Conservation (phyloP, 30 jellyfish, hydroid and myxozoan species). For the Hydractinia echinata region DNA sequence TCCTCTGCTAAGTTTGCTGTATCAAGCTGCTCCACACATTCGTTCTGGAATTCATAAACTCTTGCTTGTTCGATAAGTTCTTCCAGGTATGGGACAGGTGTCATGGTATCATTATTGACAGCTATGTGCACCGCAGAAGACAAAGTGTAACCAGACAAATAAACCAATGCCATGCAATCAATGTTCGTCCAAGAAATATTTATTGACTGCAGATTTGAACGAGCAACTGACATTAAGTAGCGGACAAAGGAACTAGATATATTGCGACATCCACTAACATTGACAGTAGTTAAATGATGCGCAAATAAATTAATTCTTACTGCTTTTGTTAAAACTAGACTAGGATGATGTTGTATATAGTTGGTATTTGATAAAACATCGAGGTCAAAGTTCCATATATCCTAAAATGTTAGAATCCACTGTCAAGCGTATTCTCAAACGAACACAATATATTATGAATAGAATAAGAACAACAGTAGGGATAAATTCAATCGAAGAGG, state of each 20-base stretch:
- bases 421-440: too few relatives aligned
- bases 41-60: background rate
- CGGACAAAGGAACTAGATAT: constrained; percentile 53
- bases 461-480: background rate
- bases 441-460: background rate
- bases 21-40: background rate
- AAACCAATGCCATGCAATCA: constrained; percentile 69
- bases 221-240: constrained; percentile 36
- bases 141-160: constrained; percentile 58
- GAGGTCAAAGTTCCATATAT: too few relatives aligned
- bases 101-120: background rate
- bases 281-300: constrained; percentile 20
- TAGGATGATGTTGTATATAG: background rate
- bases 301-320: background rate
- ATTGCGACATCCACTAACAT: constrained; percentile 60
- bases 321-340: too few relatives aligned
- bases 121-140: constrained; percentile 63
- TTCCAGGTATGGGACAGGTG: background rate
- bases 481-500: background rate
- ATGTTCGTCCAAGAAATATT: constrained; percentile 68
- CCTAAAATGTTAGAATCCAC: too few relatives aligned
- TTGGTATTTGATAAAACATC: too few relatives aligned
- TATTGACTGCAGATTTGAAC: constrained; percentile 46
- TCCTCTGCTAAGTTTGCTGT: background rate
- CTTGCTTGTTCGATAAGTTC: background rate